phyloP scores from a whole-genome alignment of 2,113 vertebrate genomes.

The Shinisaurus crocodilurus region DNA sequence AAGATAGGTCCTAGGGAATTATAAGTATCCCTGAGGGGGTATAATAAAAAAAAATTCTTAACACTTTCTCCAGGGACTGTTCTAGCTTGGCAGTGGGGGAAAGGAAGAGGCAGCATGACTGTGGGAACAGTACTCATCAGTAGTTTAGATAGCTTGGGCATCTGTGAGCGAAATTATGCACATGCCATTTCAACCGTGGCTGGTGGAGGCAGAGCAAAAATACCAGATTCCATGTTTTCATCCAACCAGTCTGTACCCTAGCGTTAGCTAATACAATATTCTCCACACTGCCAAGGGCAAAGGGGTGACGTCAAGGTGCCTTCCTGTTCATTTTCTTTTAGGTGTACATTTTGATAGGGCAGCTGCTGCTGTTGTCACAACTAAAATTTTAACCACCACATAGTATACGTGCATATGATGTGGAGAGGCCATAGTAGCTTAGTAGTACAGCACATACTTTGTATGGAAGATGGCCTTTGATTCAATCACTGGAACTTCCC shows the following conservation, averaged over 20 bases:
- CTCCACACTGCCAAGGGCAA: background rate
- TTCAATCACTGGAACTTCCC: background rate
- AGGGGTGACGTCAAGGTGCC: background rate
- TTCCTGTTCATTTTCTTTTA: background rate
- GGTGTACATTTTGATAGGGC: background rate
- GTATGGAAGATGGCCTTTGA: background rate
- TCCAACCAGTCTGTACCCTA: background rate
- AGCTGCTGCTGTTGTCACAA: background rate
- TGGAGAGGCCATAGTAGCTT: too few species aligned
- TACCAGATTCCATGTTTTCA: background rate
- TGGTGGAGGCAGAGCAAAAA: background rate
- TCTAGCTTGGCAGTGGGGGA: too few species aligned
- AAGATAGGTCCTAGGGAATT: background rate
- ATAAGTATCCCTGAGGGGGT: background rate
- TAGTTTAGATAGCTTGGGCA: background rate
- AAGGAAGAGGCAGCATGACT: background rate
- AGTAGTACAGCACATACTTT: background rate
- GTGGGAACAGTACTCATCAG: background rate
- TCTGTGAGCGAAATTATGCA: background rate
- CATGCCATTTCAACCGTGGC: background rate
- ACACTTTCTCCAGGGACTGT: background rate
- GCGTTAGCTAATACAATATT: background rate
- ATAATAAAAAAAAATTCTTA: background rate
- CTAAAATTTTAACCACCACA: background rate
- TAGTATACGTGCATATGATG: background rate